Base-by-base conservation (phyloP, 2,113 vertebrate genomes). In the Sturnira hondurensis region DNA sequence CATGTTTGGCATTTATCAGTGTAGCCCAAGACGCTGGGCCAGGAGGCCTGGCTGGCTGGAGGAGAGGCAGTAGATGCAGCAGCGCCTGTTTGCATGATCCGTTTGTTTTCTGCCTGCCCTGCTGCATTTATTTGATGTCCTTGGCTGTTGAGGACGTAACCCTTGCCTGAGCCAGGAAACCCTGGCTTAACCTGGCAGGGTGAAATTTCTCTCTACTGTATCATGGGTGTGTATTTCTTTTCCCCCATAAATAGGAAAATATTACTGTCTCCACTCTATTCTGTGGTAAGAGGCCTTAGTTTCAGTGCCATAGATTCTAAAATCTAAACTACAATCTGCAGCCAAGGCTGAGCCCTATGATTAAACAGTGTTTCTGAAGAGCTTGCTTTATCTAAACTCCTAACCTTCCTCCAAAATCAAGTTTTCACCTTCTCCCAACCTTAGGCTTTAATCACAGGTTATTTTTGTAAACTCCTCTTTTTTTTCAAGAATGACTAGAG, bases 221-320 rank as follows among this genome's bases (percentile, higher is more conserved):
- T 52, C 38, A 26, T 26, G 33, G 20, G 16, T 14, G 19, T 90
- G n/a, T 19, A 31, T 88, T 16, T 70, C 56, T 63, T 43, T 11
- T 52, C 22, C 73, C n/a, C 5, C 12, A 3, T 6, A 26, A 50
- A 73, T 26, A 45, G 74, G 58, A 93, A 81, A 58, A 85, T 89
- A 70, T 80, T 71, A 83, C 81, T 70, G 70, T 58, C 58, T 88
- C 28, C 36, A 56, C 41, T 65, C 95, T 94, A 61, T 88, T 90
- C 50, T 68, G 6, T 12, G 41, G 15, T 14, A 78, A 78, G 61
- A 70, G 68, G 61, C 41, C 41, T 71, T 93, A 17, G 82, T 76
- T 85, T 91, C 31, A 71, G 56, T 93, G 90, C 73, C 68, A 78
- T 58, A 89, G 15, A 89, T 74, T 74, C 91, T 81, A 45, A 94